Conservation (phyloP, 2,113 vertebrate species). For the Carlito syrichta region DNA sequence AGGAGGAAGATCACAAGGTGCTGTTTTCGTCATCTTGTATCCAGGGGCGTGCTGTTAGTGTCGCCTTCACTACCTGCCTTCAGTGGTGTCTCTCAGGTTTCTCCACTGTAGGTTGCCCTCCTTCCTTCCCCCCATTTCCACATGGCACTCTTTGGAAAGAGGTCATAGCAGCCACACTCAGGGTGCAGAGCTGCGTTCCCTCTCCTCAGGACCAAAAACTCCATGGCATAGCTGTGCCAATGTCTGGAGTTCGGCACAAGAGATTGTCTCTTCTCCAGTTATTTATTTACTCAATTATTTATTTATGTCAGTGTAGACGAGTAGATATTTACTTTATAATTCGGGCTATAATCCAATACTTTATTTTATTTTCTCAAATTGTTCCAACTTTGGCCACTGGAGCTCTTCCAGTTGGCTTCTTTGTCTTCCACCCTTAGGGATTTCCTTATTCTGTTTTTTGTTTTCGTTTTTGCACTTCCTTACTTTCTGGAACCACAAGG, state of each 20-base stretch:
- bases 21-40: background rate
- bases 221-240: no score
- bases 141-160: background rate
- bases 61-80: background rate
- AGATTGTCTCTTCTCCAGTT: background rate
- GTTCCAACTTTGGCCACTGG: background rate
- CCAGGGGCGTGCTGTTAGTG: no score
- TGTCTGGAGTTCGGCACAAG: background rate
- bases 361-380: background rate
- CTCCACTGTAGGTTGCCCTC: background rate
- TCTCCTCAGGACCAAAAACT: no score
- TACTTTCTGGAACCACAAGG: background rate
- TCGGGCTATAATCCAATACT: background rate
- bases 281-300: background rate
- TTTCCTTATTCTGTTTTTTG: background rate
- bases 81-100: background rate
- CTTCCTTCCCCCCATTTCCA: background rate
- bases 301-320: background rate
- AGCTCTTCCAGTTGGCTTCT: background rate
- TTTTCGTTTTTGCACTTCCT: background rate
- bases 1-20: background rate
- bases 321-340: background rate
- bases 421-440: background rate
- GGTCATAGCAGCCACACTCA: background rate
- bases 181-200: background rate